Conservation (phyloP, 2,113 vertebrate genomes). For the Rhadina sibilatrix region DNA sequence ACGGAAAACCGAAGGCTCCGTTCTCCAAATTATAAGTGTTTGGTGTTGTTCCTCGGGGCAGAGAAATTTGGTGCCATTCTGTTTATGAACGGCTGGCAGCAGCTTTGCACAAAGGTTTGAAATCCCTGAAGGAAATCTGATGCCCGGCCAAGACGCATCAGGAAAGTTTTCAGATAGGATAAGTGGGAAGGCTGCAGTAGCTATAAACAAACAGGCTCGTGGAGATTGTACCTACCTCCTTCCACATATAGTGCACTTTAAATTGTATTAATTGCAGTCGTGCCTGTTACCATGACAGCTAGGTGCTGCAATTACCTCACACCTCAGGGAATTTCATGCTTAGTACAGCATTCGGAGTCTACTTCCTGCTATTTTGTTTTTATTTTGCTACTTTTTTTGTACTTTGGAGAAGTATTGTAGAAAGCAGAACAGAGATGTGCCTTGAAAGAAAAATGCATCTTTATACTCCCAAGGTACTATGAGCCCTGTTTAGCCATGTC, state of each 20-base stretch:
- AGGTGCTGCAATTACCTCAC: slow-evolving; percentile 18
- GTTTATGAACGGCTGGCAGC: not conserved
- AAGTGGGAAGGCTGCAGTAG: not conserved
- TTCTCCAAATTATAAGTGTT: slow-evolving; percentile 5
- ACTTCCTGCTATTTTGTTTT: not conserved
- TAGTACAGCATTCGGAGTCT: not conserved
- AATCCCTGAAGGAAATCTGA: not conserved
- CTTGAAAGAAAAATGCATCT: not conserved
- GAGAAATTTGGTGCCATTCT: not conserved
- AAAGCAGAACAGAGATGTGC: not conserved
- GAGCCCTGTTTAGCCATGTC: not conserved
- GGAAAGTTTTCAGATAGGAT: not conserved
- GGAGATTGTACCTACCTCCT: not conserved
- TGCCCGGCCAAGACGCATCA: not conserved
- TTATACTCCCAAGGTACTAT: not conserved
- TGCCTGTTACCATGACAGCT: slow-evolving; percentile 44
- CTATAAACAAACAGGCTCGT: not conserved
- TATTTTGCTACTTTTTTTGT: slow-evolving; percentile 1
- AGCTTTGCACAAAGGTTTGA: not conserved
- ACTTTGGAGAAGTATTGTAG: not conserved
- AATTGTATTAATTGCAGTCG: slow-evolving; percentile 1
- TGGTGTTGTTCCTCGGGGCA: not conserved
- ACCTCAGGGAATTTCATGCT: not conserved
- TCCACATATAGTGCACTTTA: not conserved
- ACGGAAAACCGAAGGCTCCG: not conserved